A percentile compares a stretch with the other conserved stretches of the same genome.
phyloP scores from a whole-genome alignment of 2,797 vertebrate species.

The Acrossocheilus wenchowensis region DNA sequence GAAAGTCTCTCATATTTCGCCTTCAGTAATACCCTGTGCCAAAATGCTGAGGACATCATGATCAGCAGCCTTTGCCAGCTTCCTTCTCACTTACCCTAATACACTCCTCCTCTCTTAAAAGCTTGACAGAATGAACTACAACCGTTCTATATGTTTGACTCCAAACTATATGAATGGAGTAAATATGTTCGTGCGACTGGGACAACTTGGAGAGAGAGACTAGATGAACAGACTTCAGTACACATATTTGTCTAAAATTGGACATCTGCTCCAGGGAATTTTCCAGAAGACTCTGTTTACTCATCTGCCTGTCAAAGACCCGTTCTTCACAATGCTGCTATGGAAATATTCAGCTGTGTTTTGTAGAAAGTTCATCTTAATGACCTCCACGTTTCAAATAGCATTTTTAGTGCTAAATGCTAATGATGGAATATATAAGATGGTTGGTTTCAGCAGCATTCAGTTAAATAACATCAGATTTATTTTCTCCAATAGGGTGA shows the following conservation, averaged over 20 bases:
- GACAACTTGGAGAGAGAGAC: neutral
- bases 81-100: constrained; percentile 7
- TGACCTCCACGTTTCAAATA: constrained; percentile 1
- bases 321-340: constrained; percentile 17
- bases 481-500: constrained; percentile 7
- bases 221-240: constrained; percentile 11
- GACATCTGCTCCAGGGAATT: constrained; percentile 45
- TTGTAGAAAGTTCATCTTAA: constrained; percentile 11
- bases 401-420: neutral
- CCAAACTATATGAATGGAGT: neutral
- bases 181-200: neutral
- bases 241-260: constrained; percentile 39
- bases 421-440: neutral
- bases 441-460: neutral
- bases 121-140: neutral
- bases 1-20: constrained; percentile 5
- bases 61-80: constrained; percentile 20
- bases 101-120: neutral
- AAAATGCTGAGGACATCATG: constrained; percentile 27
- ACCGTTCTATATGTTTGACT: neutral
- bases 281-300: constrained; percentile 42
- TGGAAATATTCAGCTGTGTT: constrained; percentile 21
- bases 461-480: neutral
- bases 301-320: constrained; percentile 8
- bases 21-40: constrained; percentile 35